Evolutionary conservation across 2,113 vertebrate species (phyloP).

Genomic region (Tinamus guttatus): DNA sequence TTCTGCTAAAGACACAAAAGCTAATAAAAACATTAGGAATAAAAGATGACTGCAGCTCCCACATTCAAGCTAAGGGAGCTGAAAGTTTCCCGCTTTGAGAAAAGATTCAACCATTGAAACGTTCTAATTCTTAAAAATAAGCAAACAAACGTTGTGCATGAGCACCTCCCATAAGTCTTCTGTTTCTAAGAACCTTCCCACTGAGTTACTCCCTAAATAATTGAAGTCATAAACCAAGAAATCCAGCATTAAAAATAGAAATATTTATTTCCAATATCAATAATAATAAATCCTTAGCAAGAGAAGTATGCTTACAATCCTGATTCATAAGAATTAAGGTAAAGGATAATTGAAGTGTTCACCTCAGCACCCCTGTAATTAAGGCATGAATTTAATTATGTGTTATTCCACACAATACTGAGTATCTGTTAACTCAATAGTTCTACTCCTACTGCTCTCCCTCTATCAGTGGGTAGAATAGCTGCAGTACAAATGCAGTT

Average conservation of each 20-base stretch:
- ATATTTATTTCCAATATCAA: not conserved
- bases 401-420: not conserved
- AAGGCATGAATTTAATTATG: not conserved
- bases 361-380: not conserved
- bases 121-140: not conserved
- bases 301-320: not conserved
- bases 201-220: not conserved
- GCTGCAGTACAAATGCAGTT: not conserved
- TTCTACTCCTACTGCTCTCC: not conserved
- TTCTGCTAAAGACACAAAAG: not conserved
- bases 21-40: not conserved
- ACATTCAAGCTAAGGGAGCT: not conserved
- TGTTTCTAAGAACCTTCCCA: not conserved
- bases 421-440: fast-evolving
- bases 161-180: not conserved
- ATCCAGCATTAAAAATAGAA: not conserved
- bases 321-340: not conserved
- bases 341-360: not conserved
- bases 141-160: not conserved
- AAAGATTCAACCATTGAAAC: not conserved
- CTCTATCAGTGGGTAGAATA: not conserved
- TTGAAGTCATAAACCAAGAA: not conserved
- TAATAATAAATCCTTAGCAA: not conserved
- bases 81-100: not conserved
- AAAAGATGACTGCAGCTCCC: not conserved